Evolutionary conservation across 2,888 invertebrate genomes (phyloP).

Genomic region (Beris chalybata): DNA sequence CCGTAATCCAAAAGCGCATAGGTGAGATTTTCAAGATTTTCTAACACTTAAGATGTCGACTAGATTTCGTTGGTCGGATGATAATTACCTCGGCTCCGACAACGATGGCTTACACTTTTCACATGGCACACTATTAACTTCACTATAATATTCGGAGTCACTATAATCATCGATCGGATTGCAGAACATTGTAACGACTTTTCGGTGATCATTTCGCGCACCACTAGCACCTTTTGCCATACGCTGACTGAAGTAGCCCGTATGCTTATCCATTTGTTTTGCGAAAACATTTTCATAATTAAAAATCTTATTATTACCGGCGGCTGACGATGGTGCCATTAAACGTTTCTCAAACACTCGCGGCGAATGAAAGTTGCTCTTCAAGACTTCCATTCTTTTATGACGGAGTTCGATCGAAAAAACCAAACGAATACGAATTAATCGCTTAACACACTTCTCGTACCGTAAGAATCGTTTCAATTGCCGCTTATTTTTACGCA

Average conservation of each 20-base stretch:
- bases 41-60: no score
- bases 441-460: slow-evolving; percentile 65
- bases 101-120: slow-evolving; percentile 46
- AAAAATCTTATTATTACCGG: slow-evolving; percentile 18
- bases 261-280: slow-evolving; percentile 43
- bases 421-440: slow-evolving; percentile 69
- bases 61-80: no score
- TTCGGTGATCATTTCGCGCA: slow-evolving; percentile 36
- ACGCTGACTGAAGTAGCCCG: slow-evolving; percentile 51
- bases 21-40: no score
- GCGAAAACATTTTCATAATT: slow-evolving; percentile 32
- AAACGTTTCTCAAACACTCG: slow-evolving; percentile 45
- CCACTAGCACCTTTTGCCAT: slow-evolving; percentile 1
- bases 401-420: slow-evolving; percentile 65
- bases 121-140: slow-evolving; percentile 49
- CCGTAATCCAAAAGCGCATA: no score
- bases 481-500: slow-evolving; percentile 50
- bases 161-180: slow-evolving; percentile 10
- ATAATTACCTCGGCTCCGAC: slow-evolving; percentile 19
- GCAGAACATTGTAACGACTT: slow-evolving; percentile 19
- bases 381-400: slow-evolving; percentile 52
- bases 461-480: slow-evolving; percentile 60
- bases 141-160: slow-evolving; percentile 29
- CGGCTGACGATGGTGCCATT: not conserved
- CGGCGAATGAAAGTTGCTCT: slow-evolving; percentile 46